These are phyloP conservation scores for Mercenaria mercenaria DNA, from an alignment of 1,140 invertebrate species.

Conservation along the genomic window DNA sequence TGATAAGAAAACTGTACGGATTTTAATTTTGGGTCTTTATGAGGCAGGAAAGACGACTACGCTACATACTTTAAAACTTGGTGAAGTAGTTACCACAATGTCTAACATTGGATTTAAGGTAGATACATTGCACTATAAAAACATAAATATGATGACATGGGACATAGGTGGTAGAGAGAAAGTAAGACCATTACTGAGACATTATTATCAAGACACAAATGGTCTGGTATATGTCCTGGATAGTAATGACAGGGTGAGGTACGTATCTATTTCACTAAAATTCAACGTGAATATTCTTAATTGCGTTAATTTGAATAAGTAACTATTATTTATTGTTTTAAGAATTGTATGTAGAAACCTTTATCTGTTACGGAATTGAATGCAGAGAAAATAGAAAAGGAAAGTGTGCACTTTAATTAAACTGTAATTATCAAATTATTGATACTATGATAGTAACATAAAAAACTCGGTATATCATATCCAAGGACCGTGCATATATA, in stretches of 20 bases:
- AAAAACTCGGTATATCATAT: too few relatives aligned
- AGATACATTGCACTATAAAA: constrained; percentile 94
- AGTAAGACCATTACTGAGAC: constrained; percentile 96
- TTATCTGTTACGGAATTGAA: too few relatives aligned
- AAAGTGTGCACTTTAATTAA: too few relatives aligned
- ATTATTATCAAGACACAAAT: constrained; percentile 96
- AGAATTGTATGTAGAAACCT: too few relatives aligned
- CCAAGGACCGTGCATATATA: too few relatives aligned
- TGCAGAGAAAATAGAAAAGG: too few relatives aligned
- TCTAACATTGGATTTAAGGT: constrained; percentile 98
- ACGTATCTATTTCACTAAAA: not conserved
- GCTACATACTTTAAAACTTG: constrained; percentile 98
- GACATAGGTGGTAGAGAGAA: constrained; percentile 97
- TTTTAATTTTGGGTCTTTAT: constrained; percentile 90
- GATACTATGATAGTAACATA: too few relatives aligned
- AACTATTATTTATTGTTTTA: not conserved
- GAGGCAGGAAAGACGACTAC: constrained; percentile 99
- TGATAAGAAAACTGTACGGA: not conserved
- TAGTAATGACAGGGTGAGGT: constrained; percentile 35
- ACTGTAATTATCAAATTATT: too few relatives aligned
- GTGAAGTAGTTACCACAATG: constrained; percentile 99
- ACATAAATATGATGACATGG: constrained; percentile 94
- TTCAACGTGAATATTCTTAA: not conserved
- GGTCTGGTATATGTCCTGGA: constrained; percentile 46
- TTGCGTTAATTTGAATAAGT: not conserved